phyloP scores from a whole-genome alignment of 2,888 invertebrate species.

The Slavum lentiscoides region DNA sequence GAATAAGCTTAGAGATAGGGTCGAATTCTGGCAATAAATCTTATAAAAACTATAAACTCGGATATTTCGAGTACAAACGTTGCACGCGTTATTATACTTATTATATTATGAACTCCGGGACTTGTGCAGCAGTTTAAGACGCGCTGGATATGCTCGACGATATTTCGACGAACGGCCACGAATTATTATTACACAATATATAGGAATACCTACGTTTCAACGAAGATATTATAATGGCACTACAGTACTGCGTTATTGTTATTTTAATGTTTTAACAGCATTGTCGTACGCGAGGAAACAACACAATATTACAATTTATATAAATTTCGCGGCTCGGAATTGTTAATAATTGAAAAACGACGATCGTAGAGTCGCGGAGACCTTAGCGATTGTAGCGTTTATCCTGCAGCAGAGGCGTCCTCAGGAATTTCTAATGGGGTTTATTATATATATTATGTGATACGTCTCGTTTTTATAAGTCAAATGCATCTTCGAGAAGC shows the following conservation, averaged over 20 bases:
- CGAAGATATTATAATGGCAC: background rate
- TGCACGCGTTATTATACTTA: background rate
- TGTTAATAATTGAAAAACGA: background rate
- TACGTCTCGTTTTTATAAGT: no score
- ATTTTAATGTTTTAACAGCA: background rate
- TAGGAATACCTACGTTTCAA: background rate
- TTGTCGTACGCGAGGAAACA: background rate
- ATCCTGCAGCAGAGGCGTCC: no score
- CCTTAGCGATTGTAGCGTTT: no score
- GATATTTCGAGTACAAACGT: background rate
- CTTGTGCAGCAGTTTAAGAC: background rate
- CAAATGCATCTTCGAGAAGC: no score
- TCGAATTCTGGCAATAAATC: conserved; percentile 13
- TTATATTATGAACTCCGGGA: conserved; percentile 3
- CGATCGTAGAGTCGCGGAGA: background rate
- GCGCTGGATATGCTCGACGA: background rate
- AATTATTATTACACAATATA: background rate
- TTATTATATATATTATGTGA: no score
- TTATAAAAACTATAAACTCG: background rate
- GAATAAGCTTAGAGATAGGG: background rate
- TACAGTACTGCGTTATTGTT: background rate
- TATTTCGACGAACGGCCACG: background rate
- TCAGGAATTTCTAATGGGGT: no score
- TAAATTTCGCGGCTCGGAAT: background rate
- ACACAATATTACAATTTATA: background rate